Evolutionary conservation across 2,113 vertebrate genomes (phyloP).

Genomic region (Nanorana parkeri): DNA sequence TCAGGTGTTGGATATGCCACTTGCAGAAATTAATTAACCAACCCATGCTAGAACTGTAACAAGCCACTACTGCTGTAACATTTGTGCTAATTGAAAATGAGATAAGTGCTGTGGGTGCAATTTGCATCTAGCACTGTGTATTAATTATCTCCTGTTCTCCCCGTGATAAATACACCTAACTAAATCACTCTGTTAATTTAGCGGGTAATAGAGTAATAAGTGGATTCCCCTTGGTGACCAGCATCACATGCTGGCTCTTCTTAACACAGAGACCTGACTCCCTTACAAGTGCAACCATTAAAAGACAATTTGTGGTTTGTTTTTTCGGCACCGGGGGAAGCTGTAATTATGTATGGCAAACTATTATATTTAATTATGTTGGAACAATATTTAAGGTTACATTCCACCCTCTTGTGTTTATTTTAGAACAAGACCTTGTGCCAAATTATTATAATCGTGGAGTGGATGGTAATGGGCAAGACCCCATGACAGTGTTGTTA

Average conservation of each 20-base stretch:
- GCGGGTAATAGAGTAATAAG: conserved; percentile 79
- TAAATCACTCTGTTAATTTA: conserved; percentile 83
- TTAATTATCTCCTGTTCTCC: conserved; percentile 84
- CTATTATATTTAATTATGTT: fast-evolving
- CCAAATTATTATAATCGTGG: no score
- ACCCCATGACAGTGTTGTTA: no score
- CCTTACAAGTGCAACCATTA: conserved; percentile 55
- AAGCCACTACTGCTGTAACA: conserved; percentile 79
- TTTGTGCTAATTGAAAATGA: conserved; percentile 88
- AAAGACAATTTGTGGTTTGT: background rate
- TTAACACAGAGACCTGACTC: conserved; percentile 65
- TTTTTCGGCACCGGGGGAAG: conserved; percentile 32
- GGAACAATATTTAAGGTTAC: background rate
- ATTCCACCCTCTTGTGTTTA: background rate
- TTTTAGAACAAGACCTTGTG: background rate
- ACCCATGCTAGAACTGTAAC: conserved; percentile 82
- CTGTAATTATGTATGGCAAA: background rate
- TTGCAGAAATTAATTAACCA: conserved; percentile 86
- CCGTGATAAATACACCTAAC: conserved; percentile 84
- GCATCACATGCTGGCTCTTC: conserved; percentile 63
- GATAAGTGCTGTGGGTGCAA: conserved; percentile 88
- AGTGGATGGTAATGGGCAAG: no score
- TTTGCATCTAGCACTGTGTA: conserved; percentile 85
- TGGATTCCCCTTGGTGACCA: conserved; percentile 79
- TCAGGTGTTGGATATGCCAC: conserved; percentile 82